These are phyloP conservation scores for Synaphobranchus kaupii DNA, from an alignment of 2,797 vertebrate genomes.

Conservation along the genomic window DNA sequence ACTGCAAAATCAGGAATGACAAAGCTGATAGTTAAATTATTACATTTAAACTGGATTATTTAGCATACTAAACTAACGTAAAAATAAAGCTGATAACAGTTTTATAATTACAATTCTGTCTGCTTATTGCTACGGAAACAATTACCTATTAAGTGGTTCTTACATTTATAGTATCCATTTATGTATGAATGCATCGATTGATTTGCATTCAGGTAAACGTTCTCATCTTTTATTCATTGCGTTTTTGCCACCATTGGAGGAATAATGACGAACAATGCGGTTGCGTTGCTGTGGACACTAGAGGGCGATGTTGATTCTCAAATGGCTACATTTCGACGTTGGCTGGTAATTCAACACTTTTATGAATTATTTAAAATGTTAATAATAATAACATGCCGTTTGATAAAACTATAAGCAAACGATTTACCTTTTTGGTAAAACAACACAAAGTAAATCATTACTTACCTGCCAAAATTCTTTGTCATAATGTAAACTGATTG, in stretches of 20 bases:
- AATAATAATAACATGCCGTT: neutral
- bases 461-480: neutral
- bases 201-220: neutral
- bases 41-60: neutral
- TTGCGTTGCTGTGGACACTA: conserved; percentile 16
- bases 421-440: neutral
- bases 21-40: neutral
- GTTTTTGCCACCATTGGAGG: neutral
- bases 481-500: neutral
- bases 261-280: neutral
- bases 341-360: neutral
- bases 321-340: neutral
- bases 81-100: neutral
- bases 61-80: neutral
- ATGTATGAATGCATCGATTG: neutral
- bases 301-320: neutral
- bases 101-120: neutral
- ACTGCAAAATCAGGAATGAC: neutral
- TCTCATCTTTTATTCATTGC: neutral
- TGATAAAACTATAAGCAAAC: neutral
- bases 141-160: neutral
- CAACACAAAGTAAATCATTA: neutral
- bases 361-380: neutral
- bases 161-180: neutral
- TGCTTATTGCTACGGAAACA: neutral